A percentile compares a stretch with the other conserved stretches of the same genome.
phyloP scores from a whole-genome alignment of 2,888 invertebrate genomes.

The Orchesellides sinensis region DNA sequence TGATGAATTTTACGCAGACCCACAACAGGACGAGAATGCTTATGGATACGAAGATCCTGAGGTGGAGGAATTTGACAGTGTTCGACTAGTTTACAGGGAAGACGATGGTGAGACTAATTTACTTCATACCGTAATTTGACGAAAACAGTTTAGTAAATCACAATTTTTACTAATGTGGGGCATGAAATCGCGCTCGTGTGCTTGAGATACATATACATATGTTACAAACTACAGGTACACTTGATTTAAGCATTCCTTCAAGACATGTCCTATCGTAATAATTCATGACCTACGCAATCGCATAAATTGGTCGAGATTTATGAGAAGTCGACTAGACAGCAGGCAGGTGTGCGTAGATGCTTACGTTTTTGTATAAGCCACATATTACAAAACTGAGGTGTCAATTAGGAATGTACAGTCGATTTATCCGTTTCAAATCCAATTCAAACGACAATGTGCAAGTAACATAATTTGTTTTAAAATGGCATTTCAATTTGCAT shows the following conservation, averaged over 20 bases:
- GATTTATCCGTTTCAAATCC: no score
- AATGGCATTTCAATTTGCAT: constrained; percentile 6
- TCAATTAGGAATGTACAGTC: no score
- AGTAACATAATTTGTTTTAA: no score
- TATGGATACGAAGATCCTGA: constrained; percentile 75
- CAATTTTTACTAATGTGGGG: not conserved
- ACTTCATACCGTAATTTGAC: not conserved
- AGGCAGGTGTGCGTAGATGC: no score
- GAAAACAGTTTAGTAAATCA: not conserved
- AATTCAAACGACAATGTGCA: no score
- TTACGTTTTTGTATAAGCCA: no score
- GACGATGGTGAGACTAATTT: constrained; percentile 71
- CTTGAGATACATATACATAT: not conserved
- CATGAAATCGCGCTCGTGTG: constrained; percentile 1
- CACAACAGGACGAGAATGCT: constrained; percentile 57
- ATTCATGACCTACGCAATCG: constrained; percentile 10
- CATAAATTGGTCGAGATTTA: no score
- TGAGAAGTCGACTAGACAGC: no score
- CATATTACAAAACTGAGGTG: no score
- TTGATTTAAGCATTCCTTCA: not conserved
- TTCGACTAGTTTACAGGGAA: constrained; percentile 73
- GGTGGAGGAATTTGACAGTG: constrained; percentile 73
- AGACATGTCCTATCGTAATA: constrained; percentile 21
- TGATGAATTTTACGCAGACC: constrained; percentile 23
- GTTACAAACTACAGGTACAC: not conserved